Base-by-base conservation (phyloP, 2,888 invertebrate species). In the Noctua comes region DNA sequence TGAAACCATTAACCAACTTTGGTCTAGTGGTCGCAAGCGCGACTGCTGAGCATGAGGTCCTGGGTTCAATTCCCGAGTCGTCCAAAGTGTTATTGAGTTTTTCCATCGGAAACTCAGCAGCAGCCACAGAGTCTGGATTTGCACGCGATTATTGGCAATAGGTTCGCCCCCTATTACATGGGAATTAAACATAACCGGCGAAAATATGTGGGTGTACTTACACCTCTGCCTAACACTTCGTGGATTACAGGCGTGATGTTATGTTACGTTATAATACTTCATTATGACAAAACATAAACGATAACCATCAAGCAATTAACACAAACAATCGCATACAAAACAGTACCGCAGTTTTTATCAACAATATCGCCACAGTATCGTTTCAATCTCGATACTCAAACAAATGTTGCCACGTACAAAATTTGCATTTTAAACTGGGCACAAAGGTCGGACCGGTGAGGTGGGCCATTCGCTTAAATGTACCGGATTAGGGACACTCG, bases 401-500 rank as follows among this genome's bases (percentile, higher is more conserved):
- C 83, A 88, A 77, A 74, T 40, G 82, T 82, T 65, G 57, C 72
- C 57, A 77, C 78, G 73, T 87, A 82, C 88, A 88, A 90, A 91
- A 92, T 93, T 93, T 91, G 90, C 93, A 93, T 93, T 92, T 91
- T 89, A 91, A 91, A 91, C 88, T 81, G 80, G 82, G 91, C 89
- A 90, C 93, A 93, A 91, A 93, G 93, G 92, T 92, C 91, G 89
- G 82, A 71, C 84, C 89, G 90, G 91, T 91, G 93, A 93, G 93
- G 92, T 92, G 91, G 91, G 90, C 89, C 90, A 89, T 91, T 92
- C 91, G 88, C 90, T 90, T 90, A 91, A 93, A 92, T 91, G 91
- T 88, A 88, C 91, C 88, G 94, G 93, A 95, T 95, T 94, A 94
- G 89, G 92, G 87, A 91, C 90, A 90, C 85, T 91, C 92, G 93